phyloP scores from a whole-genome alignment of 1,140 invertebrate species.

The Zaprionus davidi region DNA sequence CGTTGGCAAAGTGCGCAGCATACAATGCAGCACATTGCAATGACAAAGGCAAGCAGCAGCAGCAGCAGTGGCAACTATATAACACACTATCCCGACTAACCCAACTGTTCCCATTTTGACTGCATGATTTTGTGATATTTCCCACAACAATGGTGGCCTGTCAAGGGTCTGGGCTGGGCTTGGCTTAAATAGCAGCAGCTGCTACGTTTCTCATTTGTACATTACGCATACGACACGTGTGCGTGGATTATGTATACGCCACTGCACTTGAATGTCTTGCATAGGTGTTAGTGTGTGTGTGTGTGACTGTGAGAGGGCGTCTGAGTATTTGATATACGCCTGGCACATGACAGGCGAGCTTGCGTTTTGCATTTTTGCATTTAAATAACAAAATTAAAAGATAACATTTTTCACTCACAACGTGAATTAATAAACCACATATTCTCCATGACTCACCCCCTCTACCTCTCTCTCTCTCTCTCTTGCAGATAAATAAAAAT shows the following conservation, averaged over 20 bases:
- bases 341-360: conserved; percentile 35
- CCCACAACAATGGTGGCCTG: conserved; percentile 1
- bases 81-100: not conserved
- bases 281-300: conserved; percentile 12
- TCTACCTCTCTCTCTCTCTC: conserved; percentile 22
- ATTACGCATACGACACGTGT: conserved; percentile 71
- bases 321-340: conserved; percentile 58
- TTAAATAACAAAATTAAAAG: conserved; percentile 79
- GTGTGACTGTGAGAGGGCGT: conserved; percentile 7
- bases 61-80: not conserved
- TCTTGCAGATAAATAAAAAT: conserved; percentile 74
- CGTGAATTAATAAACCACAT: conserved; percentile 34
- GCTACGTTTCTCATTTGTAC: conserved; percentile 25
- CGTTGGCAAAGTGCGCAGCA: conserved; percentile 35
- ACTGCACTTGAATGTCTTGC: conserved; percentile 49
- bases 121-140: conserved; percentile 3
- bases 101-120: not conserved
- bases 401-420: conserved; percentile 52
- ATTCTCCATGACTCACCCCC: not conserved
- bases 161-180: not conserved
- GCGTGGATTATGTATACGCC: conserved; percentile 46
- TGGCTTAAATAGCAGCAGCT: conserved; percentile 22
- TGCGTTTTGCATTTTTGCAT: conserved; percentile 74
- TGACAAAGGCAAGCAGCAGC: not conserved
- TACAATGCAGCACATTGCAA: not conserved